These are phyloP conservation scores for Cossypha heuglini DNA, from an alignment of 2,797 vertebrate species.

Conservation along the genomic window DNA sequence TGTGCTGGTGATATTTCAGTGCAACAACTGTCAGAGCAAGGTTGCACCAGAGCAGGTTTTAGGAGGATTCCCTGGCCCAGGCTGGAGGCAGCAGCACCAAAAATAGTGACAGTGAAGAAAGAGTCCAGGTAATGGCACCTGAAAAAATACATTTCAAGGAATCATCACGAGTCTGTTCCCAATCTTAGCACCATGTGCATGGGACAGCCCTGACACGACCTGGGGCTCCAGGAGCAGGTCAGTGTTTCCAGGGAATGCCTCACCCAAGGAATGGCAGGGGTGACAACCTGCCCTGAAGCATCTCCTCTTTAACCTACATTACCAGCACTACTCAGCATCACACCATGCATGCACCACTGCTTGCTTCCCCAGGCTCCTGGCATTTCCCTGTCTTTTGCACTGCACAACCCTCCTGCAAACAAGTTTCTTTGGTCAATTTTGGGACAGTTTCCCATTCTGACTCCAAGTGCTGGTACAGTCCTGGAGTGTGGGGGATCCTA, in stretches of 20 bases:
- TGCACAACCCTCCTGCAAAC: background rate
- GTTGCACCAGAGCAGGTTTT: background rate
- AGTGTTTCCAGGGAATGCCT: background rate
- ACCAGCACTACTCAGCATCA: background rate
- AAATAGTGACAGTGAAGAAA: background rate
- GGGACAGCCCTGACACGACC: background rate
- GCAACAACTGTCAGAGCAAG: background rate
- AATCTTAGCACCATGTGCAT: background rate
- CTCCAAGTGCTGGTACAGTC: background rate
- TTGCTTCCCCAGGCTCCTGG: background rate
- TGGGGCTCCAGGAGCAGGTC: background rate
- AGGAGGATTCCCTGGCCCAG: background rate
- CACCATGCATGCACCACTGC: background rate
- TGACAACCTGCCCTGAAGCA: background rate
- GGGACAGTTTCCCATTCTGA: background rate
- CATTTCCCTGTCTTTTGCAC: background rate
- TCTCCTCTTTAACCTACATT: background rate
- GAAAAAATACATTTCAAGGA: background rate
- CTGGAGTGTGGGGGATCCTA: background rate
- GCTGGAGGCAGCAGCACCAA: background rate
- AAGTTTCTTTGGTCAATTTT: background rate
- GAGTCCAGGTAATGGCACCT: background rate
- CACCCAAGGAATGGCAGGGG: background rate
- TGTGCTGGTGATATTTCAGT: background rate
- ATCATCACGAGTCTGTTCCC: background rate